Evolutionary conservation across 2,797 vertebrate genomes (phyloP).

Genomic region (Pantherophis vulpinus): DNA sequence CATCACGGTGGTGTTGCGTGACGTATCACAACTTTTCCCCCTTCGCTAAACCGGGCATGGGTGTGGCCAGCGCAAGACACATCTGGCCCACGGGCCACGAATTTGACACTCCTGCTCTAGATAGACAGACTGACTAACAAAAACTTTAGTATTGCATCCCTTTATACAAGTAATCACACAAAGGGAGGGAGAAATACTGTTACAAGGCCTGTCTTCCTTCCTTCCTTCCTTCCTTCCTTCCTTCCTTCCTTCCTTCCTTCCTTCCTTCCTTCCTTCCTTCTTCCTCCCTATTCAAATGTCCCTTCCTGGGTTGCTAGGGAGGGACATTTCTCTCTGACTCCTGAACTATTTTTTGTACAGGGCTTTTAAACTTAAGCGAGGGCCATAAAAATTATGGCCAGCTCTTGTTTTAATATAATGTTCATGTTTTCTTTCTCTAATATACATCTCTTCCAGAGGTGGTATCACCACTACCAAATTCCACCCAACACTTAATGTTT

Average conservation of each 20-base stretch:
- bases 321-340: background rate
- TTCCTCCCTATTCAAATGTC: no score
- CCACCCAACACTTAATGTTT: background rate
- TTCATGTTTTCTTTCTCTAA: background rate
- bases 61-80: no score
- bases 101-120: no score
- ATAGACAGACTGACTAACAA: background rate
- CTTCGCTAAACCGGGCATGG: no score
- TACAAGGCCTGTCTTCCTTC: background rate
- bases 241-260: background rate
- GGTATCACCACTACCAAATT: background rate
- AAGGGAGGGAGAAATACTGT: background rate
- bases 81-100: no score
- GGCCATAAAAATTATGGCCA: background rate
- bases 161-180: background rate
- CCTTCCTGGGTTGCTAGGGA: background rate
- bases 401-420: background rate
- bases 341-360: background rate
- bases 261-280: background rate
- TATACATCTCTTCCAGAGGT: background rate
- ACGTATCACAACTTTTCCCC: no score
- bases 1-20: fast-evolving
- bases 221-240: background rate
- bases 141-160: background rate
- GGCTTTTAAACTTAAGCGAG: background rate